phyloP scores from a whole-genome alignment of 2,888 invertebrate genomes.

The Xylocampa areola region DNA sequence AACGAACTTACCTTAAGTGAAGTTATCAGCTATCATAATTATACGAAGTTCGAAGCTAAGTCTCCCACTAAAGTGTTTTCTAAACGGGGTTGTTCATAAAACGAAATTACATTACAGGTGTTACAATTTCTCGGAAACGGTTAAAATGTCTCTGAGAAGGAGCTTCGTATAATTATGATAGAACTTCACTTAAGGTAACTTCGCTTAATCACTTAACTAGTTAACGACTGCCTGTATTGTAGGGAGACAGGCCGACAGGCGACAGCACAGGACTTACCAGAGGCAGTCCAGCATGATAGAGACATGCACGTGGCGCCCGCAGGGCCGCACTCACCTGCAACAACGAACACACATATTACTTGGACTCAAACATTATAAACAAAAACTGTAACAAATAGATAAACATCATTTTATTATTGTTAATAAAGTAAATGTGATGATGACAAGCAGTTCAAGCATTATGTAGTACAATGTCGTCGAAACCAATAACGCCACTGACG shows the following conservation, averaged over 20 bases:
- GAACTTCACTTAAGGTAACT: too few species aligned
- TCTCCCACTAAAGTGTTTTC: too few species aligned
- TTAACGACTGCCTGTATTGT: background rate
- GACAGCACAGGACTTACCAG: conserved; percentile 74
- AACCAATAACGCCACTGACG: background rate
- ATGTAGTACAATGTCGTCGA: background rate
- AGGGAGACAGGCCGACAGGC: conserved; percentile 1
- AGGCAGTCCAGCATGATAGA: conserved; percentile 85
- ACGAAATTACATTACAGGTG: too few species aligned
- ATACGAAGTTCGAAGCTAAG: too few species aligned
- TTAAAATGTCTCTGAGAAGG: background rate
- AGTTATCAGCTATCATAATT: too few species aligned
- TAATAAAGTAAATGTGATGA: too few species aligned
- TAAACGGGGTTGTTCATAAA: too few species aligned
- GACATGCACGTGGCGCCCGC: conserved; percentile 73
- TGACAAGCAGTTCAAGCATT: background rate
- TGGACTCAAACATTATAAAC: background rate
- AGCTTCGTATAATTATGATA: too few species aligned
- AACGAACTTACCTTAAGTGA: too few species aligned
- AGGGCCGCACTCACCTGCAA: conserved; percentile 83
- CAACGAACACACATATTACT: conserved; percentile 60
- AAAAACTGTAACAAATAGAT: background rate
- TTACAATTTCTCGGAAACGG: too few species aligned
- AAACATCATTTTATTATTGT: background rate
- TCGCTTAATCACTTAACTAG: background rate